Base-by-base conservation (phyloP, 2,888 invertebrate genomes). In the Amphipyra berbera region DNA sequence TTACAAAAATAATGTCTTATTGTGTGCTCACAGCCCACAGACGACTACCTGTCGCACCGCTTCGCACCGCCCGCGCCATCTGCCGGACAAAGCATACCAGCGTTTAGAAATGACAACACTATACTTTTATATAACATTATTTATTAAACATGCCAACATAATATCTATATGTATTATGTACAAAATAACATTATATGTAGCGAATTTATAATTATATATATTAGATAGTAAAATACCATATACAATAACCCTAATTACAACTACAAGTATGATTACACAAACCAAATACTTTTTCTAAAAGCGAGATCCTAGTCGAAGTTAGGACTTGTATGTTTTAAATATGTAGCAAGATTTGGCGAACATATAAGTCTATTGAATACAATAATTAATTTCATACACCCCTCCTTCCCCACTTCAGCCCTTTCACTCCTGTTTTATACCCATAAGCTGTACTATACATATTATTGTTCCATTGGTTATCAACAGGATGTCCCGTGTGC, bases 21-120 rank as follows among this genome's bases (percentile, higher is more conserved):
- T 70, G 76, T 70, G 68, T 59, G 62, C 62, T 47, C 62, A 60
- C 54, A 63, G 60, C 61, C 66, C 56, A 61, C 76, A 57, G 66
- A 59, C 50, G 33, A 86, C 91, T 92, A 92, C 85, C 93, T 91
- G 82, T 90, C 93, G 84, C 90, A 84, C 59, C 91, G 89, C 85
- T 81, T 80, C 81, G 85, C 82, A 40, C 62, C 82, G 61, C 76
- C 76, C 56, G 69, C 85, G 78, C 85, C 85, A 79, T 95, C 88
- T 89, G 90, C 62, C 78, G 76, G 83, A 82, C 81, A 92, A 82
- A 75, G 61, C 77, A 76, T 59, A 68, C 44, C 61, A 46, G 56
- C 59, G 21, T 55, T 75, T 71, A 79, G 65, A 80, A 71, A 76
- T 73, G 56, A 77, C 68, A 68, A 66, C 61, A 68, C 68, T 56